Percentiles rank a stretch among this genome's conserved stretches.
phyloP scores from a whole-genome alignment of 2,113 vertebrate genomes.

The Seriola aureovittata region DNA sequence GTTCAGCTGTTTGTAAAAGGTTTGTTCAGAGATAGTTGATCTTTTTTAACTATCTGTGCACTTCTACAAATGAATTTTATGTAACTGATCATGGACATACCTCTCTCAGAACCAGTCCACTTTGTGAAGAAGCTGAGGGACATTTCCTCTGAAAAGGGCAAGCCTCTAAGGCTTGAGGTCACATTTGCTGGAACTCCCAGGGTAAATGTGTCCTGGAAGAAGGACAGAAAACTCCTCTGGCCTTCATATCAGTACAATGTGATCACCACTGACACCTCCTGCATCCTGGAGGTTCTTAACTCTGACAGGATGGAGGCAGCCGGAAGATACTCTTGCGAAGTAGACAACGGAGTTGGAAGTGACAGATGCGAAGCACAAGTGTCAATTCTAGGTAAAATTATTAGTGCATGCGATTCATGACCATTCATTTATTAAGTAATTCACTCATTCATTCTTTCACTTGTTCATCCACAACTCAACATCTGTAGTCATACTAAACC shows the following conservation, averaged over 20 bases:
- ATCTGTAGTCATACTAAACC: constrained; percentile 28
- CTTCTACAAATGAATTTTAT: background rate
- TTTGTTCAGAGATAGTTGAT: constrained; percentile 77
- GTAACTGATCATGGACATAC: constrained; percentile 45
- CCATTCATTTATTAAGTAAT: background rate
- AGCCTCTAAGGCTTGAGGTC: constrained; percentile 69
- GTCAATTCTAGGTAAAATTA: constrained; percentile 72
- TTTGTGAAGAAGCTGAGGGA: constrained; percentile 88
- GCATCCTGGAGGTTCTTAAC: constrained; percentile 87
- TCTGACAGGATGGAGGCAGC: constrained; percentile 83
- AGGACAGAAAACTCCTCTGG: constrained; percentile 87
- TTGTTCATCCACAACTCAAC: constrained; percentile 1
- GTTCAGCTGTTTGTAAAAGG: constrained; percentile 94
- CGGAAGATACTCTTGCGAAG: constrained; percentile 90
- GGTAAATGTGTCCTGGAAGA: constrained; percentile 88
- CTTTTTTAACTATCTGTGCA: background rate
- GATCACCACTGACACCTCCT: constrained; percentile 84
- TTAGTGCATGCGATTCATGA: constrained; percentile 65
- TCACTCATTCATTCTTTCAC: background rate
- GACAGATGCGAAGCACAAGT: constrained; percentile 89
- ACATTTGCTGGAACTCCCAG: constrained; percentile 86
- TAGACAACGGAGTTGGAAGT: constrained; percentile 89
- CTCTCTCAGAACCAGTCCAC: constrained; percentile 72
- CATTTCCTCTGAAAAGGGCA: constrained; percentile 77
- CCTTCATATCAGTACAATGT: constrained; percentile 81